phyloP scores from a whole-genome alignment of 1,140 invertebrate genomes.

The Cherax quadricarinatus region DNA sequence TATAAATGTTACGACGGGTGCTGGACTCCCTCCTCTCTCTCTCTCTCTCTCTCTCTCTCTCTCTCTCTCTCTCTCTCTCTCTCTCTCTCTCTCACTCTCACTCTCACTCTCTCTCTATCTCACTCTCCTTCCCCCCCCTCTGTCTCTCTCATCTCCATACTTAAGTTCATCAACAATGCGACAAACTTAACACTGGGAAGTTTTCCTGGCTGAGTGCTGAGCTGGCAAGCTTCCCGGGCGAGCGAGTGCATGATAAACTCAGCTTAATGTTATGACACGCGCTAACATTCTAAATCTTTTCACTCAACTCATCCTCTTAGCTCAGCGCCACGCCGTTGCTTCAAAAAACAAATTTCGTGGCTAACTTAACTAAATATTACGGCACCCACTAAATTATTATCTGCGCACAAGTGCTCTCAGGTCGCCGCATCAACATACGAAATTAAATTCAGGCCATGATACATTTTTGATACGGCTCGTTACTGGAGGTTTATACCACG shows the following conservation, averaged over 20 bases:
- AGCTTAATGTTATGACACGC: neutral
- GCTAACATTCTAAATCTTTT: neutral
- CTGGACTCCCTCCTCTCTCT: too few relatives aligned
- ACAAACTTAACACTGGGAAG: neutral
- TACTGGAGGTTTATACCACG: conserved; percentile 52
- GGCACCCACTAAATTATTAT: conserved; percentile 58
- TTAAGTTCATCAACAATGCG: neutral
- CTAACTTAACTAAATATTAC: conserved; percentile 51
- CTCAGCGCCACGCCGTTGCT: neutral
- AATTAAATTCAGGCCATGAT: conserved; percentile 56
- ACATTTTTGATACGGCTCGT: conserved; percentile 60
- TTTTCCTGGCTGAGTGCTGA: neutral
- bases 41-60: too few relatives aligned
- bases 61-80: too few relatives aligned
- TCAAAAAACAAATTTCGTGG: neutral
- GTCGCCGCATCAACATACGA: conserved; percentile 40
- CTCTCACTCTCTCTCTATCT: too few relatives aligned
- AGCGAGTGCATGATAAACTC: neutral
- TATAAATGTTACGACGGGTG: too few relatives aligned
- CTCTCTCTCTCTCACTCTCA: too few relatives aligned
- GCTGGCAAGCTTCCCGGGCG: neutral
- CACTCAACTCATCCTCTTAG: neutral
- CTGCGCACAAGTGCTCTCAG: conserved; percentile 45
- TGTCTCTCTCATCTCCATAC: neutral
- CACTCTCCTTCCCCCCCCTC: too few relatives aligned